phyloP scores from a whole-genome alignment of 2,888 invertebrate species.

The Dryococelus australis region DNA sequence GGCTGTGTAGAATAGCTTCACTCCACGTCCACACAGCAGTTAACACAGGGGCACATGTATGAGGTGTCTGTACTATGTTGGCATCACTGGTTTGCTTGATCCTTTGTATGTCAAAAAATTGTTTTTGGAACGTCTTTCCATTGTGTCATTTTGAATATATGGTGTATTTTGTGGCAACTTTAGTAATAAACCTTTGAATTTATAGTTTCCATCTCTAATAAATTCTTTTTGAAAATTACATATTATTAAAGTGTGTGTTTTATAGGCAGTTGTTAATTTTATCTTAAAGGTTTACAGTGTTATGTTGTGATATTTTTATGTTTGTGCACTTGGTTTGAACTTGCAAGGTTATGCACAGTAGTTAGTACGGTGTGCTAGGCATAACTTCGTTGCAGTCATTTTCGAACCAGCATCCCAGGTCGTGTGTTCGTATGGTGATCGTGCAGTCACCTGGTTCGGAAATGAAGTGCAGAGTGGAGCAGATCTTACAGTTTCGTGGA shows the following conservation, averaged over 20 bases:
- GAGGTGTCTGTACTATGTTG: too few relatives aligned
- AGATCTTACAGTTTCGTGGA: background rate
- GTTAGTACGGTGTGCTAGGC: background rate
- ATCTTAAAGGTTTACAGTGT: constrained; percentile 10
- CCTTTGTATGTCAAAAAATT: background rate
- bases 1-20: too few relatives aligned
- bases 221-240: background rate
- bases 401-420: too few relatives aligned
- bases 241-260: background rate
- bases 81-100: too few relatives aligned
- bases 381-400: too few relatives aligned
- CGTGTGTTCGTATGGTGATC: too few relatives aligned
- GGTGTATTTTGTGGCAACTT: background rate
- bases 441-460: too few relatives aligned
- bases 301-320: constrained; percentile 19
- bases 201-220: background rate
- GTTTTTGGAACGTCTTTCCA: background rate
- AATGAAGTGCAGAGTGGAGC: background rate
- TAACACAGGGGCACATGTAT: too few relatives aligned
- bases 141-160: background rate
- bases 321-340: background rate
- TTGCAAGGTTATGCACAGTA: background rate
- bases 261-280: constrained; percentile 1
- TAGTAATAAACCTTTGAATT: background rate
- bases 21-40: too few relatives aligned